A percentile compares a stretch with the other conserved stretches of the same genome.
Conservation (phyloP, 2,113 vertebrate genomes). For the Poeciliopsis retropinna region DNA sequence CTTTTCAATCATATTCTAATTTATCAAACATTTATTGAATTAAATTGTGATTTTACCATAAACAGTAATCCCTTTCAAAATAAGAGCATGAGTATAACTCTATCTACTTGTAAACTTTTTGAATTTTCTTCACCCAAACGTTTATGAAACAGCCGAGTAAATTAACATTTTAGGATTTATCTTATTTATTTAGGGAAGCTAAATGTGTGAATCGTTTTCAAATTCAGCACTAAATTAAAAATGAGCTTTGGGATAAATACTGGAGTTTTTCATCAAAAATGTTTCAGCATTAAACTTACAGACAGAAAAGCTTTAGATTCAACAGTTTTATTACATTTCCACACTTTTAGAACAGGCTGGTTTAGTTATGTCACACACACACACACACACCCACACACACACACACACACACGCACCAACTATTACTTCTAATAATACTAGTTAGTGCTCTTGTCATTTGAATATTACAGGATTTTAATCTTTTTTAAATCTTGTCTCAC, state of each 20-base stretch:
- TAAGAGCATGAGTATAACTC: too few species aligned
- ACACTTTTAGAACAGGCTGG: constrained; percentile 75
- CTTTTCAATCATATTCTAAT: too few species aligned
- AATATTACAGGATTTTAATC: constrained; percentile 33
- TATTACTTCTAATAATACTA: constrained; percentile 51
- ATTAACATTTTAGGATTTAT: too few species aligned
- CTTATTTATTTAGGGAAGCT: too few species aligned
- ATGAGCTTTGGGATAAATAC: neutral
- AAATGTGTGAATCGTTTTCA: too few species aligned
- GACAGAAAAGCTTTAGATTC: constrained; percentile 17
- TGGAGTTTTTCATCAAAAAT: neutral
- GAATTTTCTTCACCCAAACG: too few species aligned
- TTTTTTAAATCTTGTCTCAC: constrained; percentile 13
- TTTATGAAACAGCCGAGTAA: too few species aligned
- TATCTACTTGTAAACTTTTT: too few species aligned
- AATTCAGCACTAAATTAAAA: too few species aligned
- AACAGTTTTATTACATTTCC: constrained; percentile 67
- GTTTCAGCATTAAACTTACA: neutral
- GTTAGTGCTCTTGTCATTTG: constrained; percentile 31
- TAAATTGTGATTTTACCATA: too few species aligned
- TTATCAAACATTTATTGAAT: too few species aligned
- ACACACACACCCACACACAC: constrained; percentile 35
- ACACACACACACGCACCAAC: constrained; percentile 47
- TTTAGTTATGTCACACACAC: constrained; percentile 66
- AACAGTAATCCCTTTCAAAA: too few species aligned